Percentiles rank a stretch among this genome's conserved stretches.
Conservation (phyloP, 30 jellyfish, hydroid and myxozoan genomes). For the Turritopsis dohrnii region DNA sequence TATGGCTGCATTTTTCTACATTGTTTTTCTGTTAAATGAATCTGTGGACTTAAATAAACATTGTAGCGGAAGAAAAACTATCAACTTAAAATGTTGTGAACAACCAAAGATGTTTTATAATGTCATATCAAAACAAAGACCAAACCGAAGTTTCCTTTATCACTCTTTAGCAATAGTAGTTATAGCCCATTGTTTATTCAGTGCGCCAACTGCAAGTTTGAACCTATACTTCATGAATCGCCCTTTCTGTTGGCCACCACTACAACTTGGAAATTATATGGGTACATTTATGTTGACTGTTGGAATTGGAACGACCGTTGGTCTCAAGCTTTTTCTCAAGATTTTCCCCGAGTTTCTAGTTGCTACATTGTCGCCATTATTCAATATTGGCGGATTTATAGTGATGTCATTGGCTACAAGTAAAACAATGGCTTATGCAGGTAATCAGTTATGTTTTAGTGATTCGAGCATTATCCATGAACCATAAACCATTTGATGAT, state of each 20-base stretch:
- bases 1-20: slow-evolving; percentile 37
- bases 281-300: slow-evolving; percentile 47
- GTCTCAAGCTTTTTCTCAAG: slow-evolving; percentile 32
- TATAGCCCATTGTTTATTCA: neutral
- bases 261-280: slow-evolving; percentile 49
- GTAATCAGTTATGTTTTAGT: neutral
- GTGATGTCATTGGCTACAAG: neutral
- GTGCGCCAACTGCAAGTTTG: neutral
- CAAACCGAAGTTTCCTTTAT: neutral
- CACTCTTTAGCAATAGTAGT: neutral
- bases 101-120: neutral
- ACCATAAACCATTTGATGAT: neutral
- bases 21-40: slow-evolving; percentile 42
- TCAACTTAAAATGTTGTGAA: neutral
- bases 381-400: slow-evolving; percentile 36
- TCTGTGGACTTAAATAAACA: slow-evolving; percentile 12
- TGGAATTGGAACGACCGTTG: slow-evolving; percentile 61
- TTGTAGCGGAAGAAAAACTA: neutral
- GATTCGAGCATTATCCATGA: no score
- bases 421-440: neutral
- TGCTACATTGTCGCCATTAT: slow-evolving; percentile 49
- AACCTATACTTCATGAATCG: slow-evolving; percentile 46
- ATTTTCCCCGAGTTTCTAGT: slow-evolving; percentile 40
- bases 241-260: slow-evolving; percentile 65
- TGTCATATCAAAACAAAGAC: neutral